A percentile compares a stretch with the other conserved stretches of the same genome.
These are phyloP conservation scores for Podarcis siculus DNA, from an alignment of 2,797 vertebrate genomes.

Conservation along the genomic window DNA sequence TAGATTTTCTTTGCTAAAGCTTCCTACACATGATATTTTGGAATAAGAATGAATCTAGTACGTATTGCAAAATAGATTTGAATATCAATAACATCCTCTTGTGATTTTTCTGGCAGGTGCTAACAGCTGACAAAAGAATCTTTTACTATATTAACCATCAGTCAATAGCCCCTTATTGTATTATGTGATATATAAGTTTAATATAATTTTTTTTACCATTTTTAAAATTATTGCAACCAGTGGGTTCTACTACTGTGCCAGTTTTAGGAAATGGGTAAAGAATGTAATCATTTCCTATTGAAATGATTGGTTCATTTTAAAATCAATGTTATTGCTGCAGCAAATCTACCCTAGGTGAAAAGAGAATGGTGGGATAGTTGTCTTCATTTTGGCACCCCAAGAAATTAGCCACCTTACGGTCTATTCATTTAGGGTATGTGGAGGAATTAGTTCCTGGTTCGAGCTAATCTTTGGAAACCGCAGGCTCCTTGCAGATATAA, in stretches of 20 bases:
- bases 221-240: not conserved
- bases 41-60: not conserved
- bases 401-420: not conserved
- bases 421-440: too few relatives aligned
- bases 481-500: not conserved
- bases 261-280: not conserved
- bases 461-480: not conserved
- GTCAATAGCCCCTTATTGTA: not conserved
- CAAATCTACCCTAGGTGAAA: conserved; percentile 10
- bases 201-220: not conserved
- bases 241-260: not conserved
- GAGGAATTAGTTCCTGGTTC: not conserved
- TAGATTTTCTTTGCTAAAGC: conserved; percentile 15
- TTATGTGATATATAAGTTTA: not conserved
- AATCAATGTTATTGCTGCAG: not conserved
- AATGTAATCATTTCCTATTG: conserved; percentile 32
- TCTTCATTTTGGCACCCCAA: not conserved
- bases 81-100: conserved; percentile 16
- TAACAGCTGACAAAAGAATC: conserved; percentile 16
- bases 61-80: conserved; percentile 11
- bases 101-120: conserved; percentile 26
- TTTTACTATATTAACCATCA: not conserved
- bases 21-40: not conserved
- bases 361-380: not conserved
- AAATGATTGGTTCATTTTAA: not conserved